Conservation (phyloP, 1,140 invertebrate genomes). For the Hydropsyche tenuis region DNA sequence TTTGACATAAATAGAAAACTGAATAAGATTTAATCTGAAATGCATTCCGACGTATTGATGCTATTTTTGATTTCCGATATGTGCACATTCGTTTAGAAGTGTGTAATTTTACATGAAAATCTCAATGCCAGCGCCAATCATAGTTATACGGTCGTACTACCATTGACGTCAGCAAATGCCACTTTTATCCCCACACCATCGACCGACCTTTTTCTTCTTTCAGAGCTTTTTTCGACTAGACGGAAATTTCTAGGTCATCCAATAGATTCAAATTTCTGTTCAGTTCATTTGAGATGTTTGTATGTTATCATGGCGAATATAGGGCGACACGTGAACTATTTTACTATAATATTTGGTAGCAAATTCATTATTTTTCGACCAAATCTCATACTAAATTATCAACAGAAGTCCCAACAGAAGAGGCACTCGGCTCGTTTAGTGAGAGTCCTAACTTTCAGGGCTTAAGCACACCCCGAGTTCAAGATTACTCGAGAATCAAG, state of each 20-base stretch:
- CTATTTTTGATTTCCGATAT: no score
- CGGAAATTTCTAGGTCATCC: slow-evolving; percentile 17
- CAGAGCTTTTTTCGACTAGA: background rate
- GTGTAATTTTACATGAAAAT: background rate
- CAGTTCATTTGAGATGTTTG: no score
- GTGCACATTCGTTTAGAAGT: no score
- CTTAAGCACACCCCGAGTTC: background rate
- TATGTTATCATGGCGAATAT: no score
- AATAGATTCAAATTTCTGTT: no score
- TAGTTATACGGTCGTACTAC: background rate
- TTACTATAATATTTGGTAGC: no score
- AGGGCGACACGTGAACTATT: no score
- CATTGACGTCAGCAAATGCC: slow-evolving; percentile 30
- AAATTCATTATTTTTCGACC: no score
- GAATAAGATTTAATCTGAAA: no score
- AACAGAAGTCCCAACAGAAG: background rate
- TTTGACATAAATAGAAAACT: no score
- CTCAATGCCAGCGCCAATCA: background rate
- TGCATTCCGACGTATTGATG: no score
- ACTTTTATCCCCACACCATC: background rate
- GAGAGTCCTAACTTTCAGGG: background rate
- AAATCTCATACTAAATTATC: background rate
- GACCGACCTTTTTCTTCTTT: slow-evolving; percentile 15
- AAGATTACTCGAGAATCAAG: background rate
- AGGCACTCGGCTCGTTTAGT: background rate